Percentiles rank a stretch among this genome's conserved stretches.
Conservation (phyloP, 2,797 vertebrate species). For the Melanotaenia boesemani region DNA sequence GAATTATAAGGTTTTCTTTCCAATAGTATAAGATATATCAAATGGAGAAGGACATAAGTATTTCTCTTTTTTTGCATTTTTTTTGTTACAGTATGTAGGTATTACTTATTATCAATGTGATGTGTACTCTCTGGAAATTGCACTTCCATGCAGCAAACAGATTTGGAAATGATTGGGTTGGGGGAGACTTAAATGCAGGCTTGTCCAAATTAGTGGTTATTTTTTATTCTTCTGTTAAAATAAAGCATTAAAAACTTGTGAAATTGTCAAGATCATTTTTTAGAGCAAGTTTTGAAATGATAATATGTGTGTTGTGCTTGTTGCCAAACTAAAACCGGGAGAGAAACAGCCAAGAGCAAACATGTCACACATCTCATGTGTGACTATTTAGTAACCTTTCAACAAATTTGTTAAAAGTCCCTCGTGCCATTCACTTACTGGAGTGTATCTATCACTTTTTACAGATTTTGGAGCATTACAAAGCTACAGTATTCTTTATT, state of each 20-base stretch:
- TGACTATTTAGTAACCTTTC: background rate
- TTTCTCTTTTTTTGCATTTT: background rate
- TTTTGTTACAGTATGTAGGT: background rate
- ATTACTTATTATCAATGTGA: too few relatives aligned
- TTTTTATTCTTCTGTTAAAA: background rate
- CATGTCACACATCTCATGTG: slow-evolving; percentile 9
- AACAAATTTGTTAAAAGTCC: slow-evolving; percentile 23
- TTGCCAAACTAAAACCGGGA: background rate
- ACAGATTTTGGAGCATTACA: slow-evolving; percentile 1
- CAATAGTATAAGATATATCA: background rate
- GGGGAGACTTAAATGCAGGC: too few relatives aligned
- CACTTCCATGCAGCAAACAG: background rate
- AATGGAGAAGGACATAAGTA: too few relatives aligned
- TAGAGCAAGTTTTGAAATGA: background rate
- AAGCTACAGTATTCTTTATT: slow-evolving; percentile 21
- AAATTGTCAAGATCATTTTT: background rate
- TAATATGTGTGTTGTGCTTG: background rate
- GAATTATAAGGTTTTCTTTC: background rate
- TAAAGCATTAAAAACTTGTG: background rate
- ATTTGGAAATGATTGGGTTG: background rate
- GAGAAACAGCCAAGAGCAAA: slow-evolving; percentile 24
- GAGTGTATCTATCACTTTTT: slow-evolving; percentile 24
- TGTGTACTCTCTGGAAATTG: background rate
- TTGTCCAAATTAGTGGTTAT: too few relatives aligned
- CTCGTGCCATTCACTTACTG: slow-evolving; percentile 1